Base-by-base conservation (phyloP, 2,888 invertebrate species). In the Tholera decimalis region DNA sequence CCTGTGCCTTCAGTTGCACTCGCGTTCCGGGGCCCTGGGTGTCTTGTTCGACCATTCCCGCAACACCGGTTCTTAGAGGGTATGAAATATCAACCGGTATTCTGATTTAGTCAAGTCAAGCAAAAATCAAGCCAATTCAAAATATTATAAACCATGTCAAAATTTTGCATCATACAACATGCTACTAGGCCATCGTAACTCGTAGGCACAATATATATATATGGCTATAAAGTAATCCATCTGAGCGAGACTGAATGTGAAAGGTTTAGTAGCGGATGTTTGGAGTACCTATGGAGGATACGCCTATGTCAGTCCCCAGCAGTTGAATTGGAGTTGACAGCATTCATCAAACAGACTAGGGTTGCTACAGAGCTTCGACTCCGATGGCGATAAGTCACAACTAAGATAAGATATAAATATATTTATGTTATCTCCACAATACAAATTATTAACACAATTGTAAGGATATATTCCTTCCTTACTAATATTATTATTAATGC, bases 251-350 rank as follows among this genome's bases (percentile, higher is more conserved):
- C 43, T 55, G 28, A 3, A 44, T 64, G 24, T 44, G 43, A 55
- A 18, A 65, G 28, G 15, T 64, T 53, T 43, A 64, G 22, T 41
- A 44, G 53, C 54, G 28, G 65, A 65, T 22, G 30, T 65, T 63
- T 28, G 13, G 20, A n/a, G 44, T 35, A 20, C 6, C 26, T 61
- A 46, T 22, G 20, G 28, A 9, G 20, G 28, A 9, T 15, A 22
- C 53, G 11, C 7, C 1, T 15, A 7, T 35, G 18, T 6, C n/a
- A n/a, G n/a, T n/a, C n/a, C n/a, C n/a, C 18, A 37, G 18, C 11
- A 44, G 15, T 7, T 63, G 61, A 47, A 4, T 30, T 22, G 30
- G 30, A 6, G 35, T 15, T 49, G 54, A 35, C 28, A 54, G 65
- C 3, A 28, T 9, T 33, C 2, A 47, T 47, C 2, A 13, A 33